Base-by-base conservation (phyloP, 2,888 invertebrate genomes). In the Dolichomitus sp. region DNA sequence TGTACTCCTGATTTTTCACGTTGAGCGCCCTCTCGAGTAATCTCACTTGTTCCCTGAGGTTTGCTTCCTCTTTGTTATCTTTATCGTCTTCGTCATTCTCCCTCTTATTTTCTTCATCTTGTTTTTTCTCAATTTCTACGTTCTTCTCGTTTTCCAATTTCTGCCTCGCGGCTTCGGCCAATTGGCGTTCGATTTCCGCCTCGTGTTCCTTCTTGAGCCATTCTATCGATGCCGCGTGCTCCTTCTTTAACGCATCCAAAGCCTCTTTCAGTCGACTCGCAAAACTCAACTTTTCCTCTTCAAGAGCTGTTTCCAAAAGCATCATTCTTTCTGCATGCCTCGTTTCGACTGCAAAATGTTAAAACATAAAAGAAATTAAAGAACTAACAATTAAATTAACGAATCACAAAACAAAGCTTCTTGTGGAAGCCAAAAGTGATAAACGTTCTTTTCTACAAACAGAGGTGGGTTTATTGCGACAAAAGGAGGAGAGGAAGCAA, bases 21-120 rank as follows among this genome's bases (percentile, higher is more conserved):
- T 98, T 98, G 84, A 98, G 94, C 9, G 98, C 98, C 40, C 96
- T 96, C 85, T 97, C 96, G 76, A 98, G 94, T 50, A 98, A 98
- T 87, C 96, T 96, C 2, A 97, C 96, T 94, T 97, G 96, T 85
- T 95, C 96, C 89, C 96, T 95, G 45, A 96, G 88, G 90, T 45
- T 84, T 65, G 74, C 73, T 69, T 59, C 80, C 65, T 69, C 68
- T 52, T 30, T n/a, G 5, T 69, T 59, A 23, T 70, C 76, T 11
- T 68, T 37, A 30, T 30, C n/a, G 11, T 52, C 50, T 0, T 50
- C 50, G 17, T 19, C 9, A 11, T 17, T 52, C 9, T 50, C 50
- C 19, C 23, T 23, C 11, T 23, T 9, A 3, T 23, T 11, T 11
- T 19, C 19, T 2, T 3, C 11, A 42, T 42, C 42, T 6, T 52